Evolutionary conservation across 2,113 vertebrate genomes (phyloP).

Genomic region (Gobio gobio): DNA sequence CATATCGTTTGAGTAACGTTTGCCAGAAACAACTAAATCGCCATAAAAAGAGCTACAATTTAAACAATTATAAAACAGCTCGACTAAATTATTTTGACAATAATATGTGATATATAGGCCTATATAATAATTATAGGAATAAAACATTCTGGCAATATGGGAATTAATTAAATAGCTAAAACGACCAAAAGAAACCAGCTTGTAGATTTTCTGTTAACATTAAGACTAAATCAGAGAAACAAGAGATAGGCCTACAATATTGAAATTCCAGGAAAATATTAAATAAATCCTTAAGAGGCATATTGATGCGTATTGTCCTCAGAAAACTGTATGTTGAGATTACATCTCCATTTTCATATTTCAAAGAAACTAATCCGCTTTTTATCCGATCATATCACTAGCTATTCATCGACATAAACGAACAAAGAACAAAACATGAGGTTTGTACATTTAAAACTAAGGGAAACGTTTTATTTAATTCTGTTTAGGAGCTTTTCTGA

Average conservation of each 20-base stretch:
- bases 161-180: background rate
- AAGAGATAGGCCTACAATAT: constrained; percentile 77
- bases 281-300: constrained; percentile 72
- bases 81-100: background rate
- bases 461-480: too few relatives aligned
- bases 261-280: constrained; percentile 91
- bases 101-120: too few relatives aligned
- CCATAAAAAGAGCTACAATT: background rate
- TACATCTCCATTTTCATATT: constrained; percentile 72
- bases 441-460: background rate
- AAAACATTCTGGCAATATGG: background rate
- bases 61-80: background rate
- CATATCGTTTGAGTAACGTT: background rate
- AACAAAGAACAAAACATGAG: background rate
- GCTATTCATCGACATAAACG: background rate
- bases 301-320: constrained; percentile 69
- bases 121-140: background rate
- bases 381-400: constrained; percentile 70
- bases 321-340: constrained; percentile 55
- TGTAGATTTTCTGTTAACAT: background rate
- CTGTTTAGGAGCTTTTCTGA: background rate
- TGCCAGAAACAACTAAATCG: background rate
- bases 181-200: background rate
- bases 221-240: constrained; percentile 81
- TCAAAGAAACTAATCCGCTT: constrained; percentile 81